Evolutionary conservation across 2,888 invertebrate genomes (phyloP).

Genomic region (Lithosia quadra): DNA sequence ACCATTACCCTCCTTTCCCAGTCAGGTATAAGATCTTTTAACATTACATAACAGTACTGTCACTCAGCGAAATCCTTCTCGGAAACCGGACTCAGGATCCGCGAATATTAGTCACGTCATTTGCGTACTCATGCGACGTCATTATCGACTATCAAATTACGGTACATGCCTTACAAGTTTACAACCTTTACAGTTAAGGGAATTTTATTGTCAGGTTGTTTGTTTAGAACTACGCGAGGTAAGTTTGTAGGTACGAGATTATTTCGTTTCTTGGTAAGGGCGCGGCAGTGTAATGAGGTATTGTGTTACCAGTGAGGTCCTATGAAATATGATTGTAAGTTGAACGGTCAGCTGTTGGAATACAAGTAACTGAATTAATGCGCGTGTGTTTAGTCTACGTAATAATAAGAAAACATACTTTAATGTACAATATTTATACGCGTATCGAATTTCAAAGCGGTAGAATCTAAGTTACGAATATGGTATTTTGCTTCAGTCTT

Average conservation of each 20-base stretch:
- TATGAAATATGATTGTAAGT: slow-evolving; percentile 42
- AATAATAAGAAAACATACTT: slow-evolving; percentile 2
- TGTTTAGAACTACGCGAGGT: slow-evolving; percentile 12
- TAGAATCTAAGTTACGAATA: background rate
- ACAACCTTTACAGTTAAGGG: slow-evolving; percentile 33
- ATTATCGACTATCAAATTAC: slow-evolving; percentile 26
- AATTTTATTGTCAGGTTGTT: slow-evolving; percentile 18
- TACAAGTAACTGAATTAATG: slow-evolving; percentile 43
- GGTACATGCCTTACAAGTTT: too few species aligned
- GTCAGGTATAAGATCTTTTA: slow-evolving; percentile 18
- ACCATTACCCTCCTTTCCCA: slow-evolving; percentile 28
- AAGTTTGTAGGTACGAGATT: slow-evolving; percentile 11
- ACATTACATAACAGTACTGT: slow-evolving; percentile 35
- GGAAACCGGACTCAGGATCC: slow-evolving; percentile 52
- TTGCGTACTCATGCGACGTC: slow-evolving; percentile 51
- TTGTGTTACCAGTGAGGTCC: slow-evolving; percentile 38
- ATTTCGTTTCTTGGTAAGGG: slow-evolving; percentile 28
- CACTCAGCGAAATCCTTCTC: slow-evolving; percentile 40
- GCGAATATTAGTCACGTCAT: slow-evolving; percentile 56
- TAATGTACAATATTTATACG: background rate
- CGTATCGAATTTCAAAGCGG: background rate
- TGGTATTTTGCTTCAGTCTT: background rate
- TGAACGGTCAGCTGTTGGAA: slow-evolving; percentile 43
- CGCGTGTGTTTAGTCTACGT: slow-evolving; percentile 9
- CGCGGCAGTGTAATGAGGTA: slow-evolving; percentile 32